These are phyloP conservation scores for Isichthys henryi DNA, from an alignment of 2,113 vertebrate genomes.

Conservation along the genomic window DNA sequence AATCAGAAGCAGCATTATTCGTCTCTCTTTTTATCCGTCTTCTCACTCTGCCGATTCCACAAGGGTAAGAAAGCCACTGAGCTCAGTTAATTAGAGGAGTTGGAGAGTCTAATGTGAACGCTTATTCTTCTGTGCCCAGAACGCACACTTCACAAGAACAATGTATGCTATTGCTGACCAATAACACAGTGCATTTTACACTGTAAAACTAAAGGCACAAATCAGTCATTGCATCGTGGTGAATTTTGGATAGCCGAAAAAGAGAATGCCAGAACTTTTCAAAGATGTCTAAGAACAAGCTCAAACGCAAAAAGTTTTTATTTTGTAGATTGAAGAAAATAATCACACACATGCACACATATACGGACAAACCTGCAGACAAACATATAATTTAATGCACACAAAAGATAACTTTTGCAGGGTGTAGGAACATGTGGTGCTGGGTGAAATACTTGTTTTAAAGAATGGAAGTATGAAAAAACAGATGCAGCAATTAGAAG, in stretches of 20 bases:
- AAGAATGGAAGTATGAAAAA: conserved; percentile 66
- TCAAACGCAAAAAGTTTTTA: not conserved
- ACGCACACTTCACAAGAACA: conserved; percentile 66
- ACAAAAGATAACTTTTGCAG: conserved; percentile 50
- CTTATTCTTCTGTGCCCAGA: conserved; percentile 30
- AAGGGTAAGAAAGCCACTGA: conserved; percentile 69
- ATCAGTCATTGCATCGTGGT: not conserved
- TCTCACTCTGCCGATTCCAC: conserved; percentile 66
- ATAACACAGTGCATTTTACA: conserved; percentile 14
- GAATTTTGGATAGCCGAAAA: not conserved
- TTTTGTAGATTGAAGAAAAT: not conserved
- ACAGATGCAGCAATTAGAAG: conserved; percentile 85
- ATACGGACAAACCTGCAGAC: conserved; percentile 35
- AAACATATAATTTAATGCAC: conserved; percentile 45
- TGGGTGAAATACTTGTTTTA: conserved; percentile 74
- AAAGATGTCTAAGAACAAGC: not conserved
- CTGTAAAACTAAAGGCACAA: conserved; percentile 17
- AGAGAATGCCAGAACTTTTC: not conserved
- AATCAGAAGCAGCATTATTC: conserved; percentile 75
- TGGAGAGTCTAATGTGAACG: conserved; percentile 51
- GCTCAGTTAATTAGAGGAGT: conserved; percentile 77
- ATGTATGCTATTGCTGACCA: conserved; percentile 19
- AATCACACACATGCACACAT: conserved; percentile 23
- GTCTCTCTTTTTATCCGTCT: conserved; percentile 68
- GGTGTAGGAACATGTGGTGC: conserved; percentile 74